Evolutionary conservation across 1,140 invertebrate genomes (phyloP), one percentile per base, ranked within the genome.

Genomic region (Caerostris extrusa): DNA sequence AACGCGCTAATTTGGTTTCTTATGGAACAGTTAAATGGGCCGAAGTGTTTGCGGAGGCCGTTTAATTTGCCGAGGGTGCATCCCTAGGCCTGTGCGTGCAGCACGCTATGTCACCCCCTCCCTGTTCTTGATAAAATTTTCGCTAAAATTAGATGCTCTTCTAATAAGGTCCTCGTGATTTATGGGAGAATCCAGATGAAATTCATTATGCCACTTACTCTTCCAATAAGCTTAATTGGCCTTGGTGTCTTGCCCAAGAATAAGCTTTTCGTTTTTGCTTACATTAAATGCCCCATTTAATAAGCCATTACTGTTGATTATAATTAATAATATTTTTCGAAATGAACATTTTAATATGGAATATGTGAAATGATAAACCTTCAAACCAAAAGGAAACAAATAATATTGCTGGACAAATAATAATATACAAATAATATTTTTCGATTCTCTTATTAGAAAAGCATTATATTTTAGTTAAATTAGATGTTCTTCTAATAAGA

Each of bases 1-100:
- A 85, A 58, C 57, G n/a, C 82, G 19, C 82, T 85, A 85, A 85
- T 85, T 85, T 85, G 55, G 82, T 85, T 85, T 85, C 82, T 56
- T 85, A 85, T 85, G 82, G 82, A 85, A 5, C 6, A 8, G 14
- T 58, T 85, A 56, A 57, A 58, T 85, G 82, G 82, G 19, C 3
- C 14, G 57, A 85, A 58, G 7, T 56, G 17, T 85, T 85, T 58
- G 57, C 14, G 53, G 17, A 56, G 81, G 7, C 34, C 34, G 57
- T 85, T 85, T 85, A 85, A 85, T 85, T 57, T 85, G 82, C 56
- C 4, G 71, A 12, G 34, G 71, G 34, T 77, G 71, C 34, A 77
- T 50, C 34, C 7, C 34, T 77, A 19, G 7, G 34, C 3, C 10
- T 53, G 7, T 50, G 71, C 71, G 71, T 77, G 71, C 53, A 2